These are phyloP conservation scores for Drosophila kuntzei DNA, from an alignment of 2,888 invertebrate genomes.

Conservation along the genomic window DNA sequence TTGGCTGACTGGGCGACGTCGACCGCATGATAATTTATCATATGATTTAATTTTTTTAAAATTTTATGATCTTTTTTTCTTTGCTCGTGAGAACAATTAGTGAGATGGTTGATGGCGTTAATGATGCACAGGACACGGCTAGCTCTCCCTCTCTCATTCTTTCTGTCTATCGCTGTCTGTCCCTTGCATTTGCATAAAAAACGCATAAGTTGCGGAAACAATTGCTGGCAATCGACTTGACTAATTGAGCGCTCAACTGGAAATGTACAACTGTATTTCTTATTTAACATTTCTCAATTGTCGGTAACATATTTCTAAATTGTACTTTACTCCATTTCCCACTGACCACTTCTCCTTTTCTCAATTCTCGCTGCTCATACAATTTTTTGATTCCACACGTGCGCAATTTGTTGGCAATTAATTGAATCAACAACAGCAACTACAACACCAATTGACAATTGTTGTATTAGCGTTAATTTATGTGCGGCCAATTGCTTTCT, in stretches of 20 bases:
- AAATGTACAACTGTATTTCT: slow-evolving; percentile 32
- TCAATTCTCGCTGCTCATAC: background rate
- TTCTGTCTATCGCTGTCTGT: slow-evolving; percentile 1
- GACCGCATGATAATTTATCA: slow-evolving; percentile 72
- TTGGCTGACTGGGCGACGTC: slow-evolving; percentile 61
- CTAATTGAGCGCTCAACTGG: slow-evolving; percentile 67
- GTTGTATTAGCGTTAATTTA: slow-evolving; percentile 59
- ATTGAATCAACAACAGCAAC: slow-evolving; percentile 56
- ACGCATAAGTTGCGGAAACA: slow-evolving; percentile 63
- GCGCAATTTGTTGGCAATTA: slow-evolving; percentile 73
- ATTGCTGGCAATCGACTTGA: slow-evolving; percentile 45
- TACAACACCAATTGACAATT: slow-evolving; percentile 50
- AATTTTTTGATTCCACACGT: slow-evolving; percentile 33
- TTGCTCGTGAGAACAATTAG: slow-evolving; percentile 60
- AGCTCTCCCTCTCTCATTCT: background rate
- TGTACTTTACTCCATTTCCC: background rate
- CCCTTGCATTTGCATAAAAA: slow-evolving; percentile 73
- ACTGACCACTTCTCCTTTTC: slow-evolving; percentile 4
- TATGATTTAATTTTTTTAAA: slow-evolving; percentile 58
- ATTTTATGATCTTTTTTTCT: slow-evolving; percentile 6
- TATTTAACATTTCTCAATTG: slow-evolving; percentile 12
- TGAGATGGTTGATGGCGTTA: slow-evolving; percentile 28
- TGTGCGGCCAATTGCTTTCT: slow-evolving; percentile 25
- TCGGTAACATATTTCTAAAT: background rate
- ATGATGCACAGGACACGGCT: slow-evolving; percentile 30